Base-by-base conservation (phyloP, 30 jellyfish, hydroid and myxozoan species). In the Turritopsis rubra region DNA sequence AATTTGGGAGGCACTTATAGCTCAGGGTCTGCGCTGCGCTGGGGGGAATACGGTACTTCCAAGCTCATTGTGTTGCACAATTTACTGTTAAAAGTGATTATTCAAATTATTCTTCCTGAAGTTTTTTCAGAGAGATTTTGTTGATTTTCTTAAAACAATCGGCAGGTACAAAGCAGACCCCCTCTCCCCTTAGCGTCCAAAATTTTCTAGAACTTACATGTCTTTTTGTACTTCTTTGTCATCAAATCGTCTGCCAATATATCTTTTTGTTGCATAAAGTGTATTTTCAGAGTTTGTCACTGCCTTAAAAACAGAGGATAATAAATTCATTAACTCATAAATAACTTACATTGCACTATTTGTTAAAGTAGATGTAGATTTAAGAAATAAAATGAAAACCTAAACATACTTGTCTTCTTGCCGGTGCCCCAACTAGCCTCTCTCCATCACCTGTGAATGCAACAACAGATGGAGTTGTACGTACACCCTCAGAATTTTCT, bases 391-490 rank as follows among this genome's bases (percentile, higher is more conserved):
- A n/a, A n/a, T n/a, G n/a, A n/a, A n/a, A n/a, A n/a, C n/a, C n/a
- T 20, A 0, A 21, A 23, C 66, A 54, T 77, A 90, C 97, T 92
- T 94, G 99, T 65, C 99, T 71, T 81, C 74, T 85, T 18, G 99
- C 99, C 1, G 99, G 96, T n/a, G 96, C 99, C 18, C 99, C 99
- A 29, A 94, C 99, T 66, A 94, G 87, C 72, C 96, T 75, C 82
- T 90, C 96, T 1, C 96, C 96, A 89, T 94, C 99, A 75, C 79
- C 80, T 24, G 88, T 20, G 77, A 94, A 94, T 0, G 99, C 99
- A 41, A 94, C 90, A 52, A 94, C 99, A 1, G 99, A 94, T 53
- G 99, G 99, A 17, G 99, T 94, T 18, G 99, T 94, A 1, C 99
- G 83, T 29, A 89, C 88, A 9, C 99, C 99, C 79, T 94, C 99